Base-by-base conservation (phyloP, 1,140 invertebrate genomes). In the Vanessa atalanta region DNA sequence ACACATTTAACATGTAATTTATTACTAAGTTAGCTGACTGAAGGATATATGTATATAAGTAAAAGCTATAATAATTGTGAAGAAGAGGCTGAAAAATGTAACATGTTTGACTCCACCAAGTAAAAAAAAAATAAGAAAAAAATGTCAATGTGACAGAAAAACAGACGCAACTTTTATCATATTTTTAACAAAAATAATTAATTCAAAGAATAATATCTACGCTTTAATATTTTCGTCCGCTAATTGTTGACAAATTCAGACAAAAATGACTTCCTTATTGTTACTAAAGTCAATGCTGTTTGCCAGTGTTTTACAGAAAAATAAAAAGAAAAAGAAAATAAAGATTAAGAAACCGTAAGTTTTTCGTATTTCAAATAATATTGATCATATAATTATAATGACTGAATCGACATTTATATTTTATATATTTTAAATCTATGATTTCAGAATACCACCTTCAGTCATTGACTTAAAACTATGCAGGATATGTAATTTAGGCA, bases 241-340 rank as follows among this genome's bases (percentile, higher is more conserved):
- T 11, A 37, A 37, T 61, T 61, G 16, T 61, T 61, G 7, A 43
- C 6, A 57, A 23, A 16, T 57, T 23, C n/a, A 16, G 2, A 26
- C 48, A 15, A 7, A 61, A 73, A 91, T 91, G 89, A 84, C 86
- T 75, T 90, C 88, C 57, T 79, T 90, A 72, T 67, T 91, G 47
- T 73, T 90, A 68, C 67, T 91, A 50, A 91, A 90, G 67, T 89
- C 89, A 16, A 86, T 90, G 83, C 72, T 90, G 65, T 87, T 85
- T 70, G 86, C 87, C 47, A 88, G 81, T 70, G 82, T 81, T 67
- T 76, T 88, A 47, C 80, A 88, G 60, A 88, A 85, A 70, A 82
- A 68, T 15, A 86, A 83, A 73, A 89, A 83, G 70, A 88, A 84
- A 72, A 89, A 86, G 73, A 86, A 78, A 75, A 67, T 67, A 37